Evolutionary conservation across 2,797 vertebrate genomes (phyloP).

Genomic region (Myiotriccus ornatus): DNA sequence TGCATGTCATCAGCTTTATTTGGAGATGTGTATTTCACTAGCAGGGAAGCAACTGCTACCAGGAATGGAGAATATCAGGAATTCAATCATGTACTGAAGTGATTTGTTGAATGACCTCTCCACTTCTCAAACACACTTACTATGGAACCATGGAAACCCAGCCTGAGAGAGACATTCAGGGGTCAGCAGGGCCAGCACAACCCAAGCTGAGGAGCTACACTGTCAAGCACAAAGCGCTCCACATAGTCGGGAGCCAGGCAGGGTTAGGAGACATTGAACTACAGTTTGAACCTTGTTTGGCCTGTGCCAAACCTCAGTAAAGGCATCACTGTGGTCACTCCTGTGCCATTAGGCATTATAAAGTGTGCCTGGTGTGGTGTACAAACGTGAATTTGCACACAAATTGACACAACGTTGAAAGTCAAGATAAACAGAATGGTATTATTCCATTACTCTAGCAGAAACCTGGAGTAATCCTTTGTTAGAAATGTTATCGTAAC

Average conservation of each 20-base stretch:
- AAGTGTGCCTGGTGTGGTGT: neutral
- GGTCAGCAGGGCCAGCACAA: neutral
- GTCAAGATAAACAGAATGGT: neutral
- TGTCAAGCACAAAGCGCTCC: neutral
- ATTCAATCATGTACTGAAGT: neutral
- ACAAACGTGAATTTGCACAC: neutral
- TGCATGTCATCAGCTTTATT: neutral
- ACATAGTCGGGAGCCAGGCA: neutral
- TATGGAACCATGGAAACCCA: neutral
- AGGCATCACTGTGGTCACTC: neutral
- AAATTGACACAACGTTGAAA: neutral
- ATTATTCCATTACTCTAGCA: neutral
- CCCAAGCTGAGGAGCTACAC: neutral
- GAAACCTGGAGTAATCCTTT: neutral
- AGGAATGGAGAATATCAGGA: neutral
- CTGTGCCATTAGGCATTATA: neutral
- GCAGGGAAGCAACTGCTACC: neutral
- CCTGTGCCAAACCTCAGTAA: no score
- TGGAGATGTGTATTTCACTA: neutral
- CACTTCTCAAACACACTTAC: neutral
- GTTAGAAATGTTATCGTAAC: neutral
- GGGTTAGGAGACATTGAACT: neutral
- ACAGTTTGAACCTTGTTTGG: neutral
- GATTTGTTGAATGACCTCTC: neutral
- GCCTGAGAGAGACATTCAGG: neutral